Conservation (phyloP, 2,113 vertebrate genomes). For the Microcebus griseorufus region DNA sequence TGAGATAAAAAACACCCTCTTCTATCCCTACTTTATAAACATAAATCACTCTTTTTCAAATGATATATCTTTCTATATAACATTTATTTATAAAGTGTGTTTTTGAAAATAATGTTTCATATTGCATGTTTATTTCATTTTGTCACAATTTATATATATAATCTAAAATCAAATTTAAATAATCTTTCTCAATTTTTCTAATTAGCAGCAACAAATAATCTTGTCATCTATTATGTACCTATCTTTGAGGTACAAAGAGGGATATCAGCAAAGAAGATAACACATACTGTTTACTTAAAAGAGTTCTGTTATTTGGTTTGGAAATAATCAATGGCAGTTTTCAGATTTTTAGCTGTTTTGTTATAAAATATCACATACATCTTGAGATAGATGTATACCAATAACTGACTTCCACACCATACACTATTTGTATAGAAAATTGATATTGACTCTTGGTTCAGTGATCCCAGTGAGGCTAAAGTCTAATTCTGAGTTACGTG, state of each 20-base stretch:
- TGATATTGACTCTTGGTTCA: background rate
- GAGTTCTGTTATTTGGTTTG: background rate
- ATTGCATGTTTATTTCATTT: background rate
- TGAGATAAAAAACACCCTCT: background rate
- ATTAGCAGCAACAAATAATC: background rate
- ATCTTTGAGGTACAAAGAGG: background rate
- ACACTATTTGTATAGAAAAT: background rate
- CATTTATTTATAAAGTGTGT: background rate
- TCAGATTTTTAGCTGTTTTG: background rate
- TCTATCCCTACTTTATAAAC: background rate
- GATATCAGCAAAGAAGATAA: background rate
- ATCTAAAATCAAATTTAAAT: background rate
- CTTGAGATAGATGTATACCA: background rate
- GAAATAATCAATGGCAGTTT: background rate
- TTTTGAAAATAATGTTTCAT: background rate
- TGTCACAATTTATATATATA: background rate
- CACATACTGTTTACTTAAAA: background rate
- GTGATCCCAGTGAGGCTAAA: background rate
- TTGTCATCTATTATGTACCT: background rate
- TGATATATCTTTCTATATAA: background rate
- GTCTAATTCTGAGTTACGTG: background rate
- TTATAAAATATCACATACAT: background rate
- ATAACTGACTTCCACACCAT: background rate
- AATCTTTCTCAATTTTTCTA: background rate
- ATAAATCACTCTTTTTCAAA: background rate